phyloP scores from a whole-genome alignment of 2,797 vertebrate species.

The Melanotaenia trifasciata region DNA sequence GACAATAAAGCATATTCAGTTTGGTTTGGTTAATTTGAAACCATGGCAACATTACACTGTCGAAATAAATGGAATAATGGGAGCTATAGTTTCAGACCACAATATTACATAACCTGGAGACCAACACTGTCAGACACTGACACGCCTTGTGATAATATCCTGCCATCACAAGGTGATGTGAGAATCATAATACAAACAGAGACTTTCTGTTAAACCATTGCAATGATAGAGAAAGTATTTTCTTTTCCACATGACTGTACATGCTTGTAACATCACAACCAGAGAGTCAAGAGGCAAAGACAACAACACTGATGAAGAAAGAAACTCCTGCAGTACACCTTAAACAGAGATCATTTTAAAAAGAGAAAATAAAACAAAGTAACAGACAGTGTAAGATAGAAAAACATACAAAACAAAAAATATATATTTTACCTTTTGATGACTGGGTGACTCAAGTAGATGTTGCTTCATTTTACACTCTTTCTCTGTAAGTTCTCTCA shows the following conservation, averaged over 20 bases:
- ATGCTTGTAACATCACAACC: slow-evolving; percentile 19
- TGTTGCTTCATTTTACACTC: slow-evolving; percentile 93
- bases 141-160: not conserved
- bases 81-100: not conserved
- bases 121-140: not conserved
- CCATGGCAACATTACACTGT: not conserved
- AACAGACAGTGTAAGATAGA: slow-evolving; percentile 1
- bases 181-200: slow-evolving; percentile 16
- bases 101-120: not conserved
- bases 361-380: not conserved
- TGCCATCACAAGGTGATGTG: slow-evolving; percentile 13
- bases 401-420: not conserved
- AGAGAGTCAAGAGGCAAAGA: slow-evolving; percentile 12
- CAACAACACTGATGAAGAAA: slow-evolving; percentile 6
- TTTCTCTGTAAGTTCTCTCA: slow-evolving; percentile 92
- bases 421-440: slow-evolving; percentile 89
- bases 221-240: not conserved
- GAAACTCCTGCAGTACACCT: slow-evolving; percentile 7
- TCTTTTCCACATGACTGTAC: not conserved
- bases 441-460: slow-evolving; percentile 90
- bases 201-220: not conserved
- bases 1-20: not conserved
- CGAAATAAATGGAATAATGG: not conserved
- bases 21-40: not conserved
- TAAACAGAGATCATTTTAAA: not conserved